Conservation (phyloP, 2,113 vertebrate genomes). For the Eulemur macaco region DNA sequence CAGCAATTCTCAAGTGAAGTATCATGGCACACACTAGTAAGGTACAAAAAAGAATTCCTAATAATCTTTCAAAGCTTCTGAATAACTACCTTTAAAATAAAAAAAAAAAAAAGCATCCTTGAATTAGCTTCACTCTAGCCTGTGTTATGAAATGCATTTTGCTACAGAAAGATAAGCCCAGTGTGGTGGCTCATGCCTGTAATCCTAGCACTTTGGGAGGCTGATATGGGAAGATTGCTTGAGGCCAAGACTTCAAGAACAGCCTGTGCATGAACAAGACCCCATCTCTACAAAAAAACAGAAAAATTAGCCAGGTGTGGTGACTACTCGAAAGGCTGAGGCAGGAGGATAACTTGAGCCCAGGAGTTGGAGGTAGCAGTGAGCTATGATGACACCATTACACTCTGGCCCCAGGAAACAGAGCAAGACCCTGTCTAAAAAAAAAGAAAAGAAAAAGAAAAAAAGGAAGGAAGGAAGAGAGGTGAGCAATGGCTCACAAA, state of each 20-base stretch:
- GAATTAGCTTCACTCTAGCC: background rate
- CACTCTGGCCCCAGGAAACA: too few relatives aligned
- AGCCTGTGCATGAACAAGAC: too few relatives aligned
- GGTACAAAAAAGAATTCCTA: background rate
- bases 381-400: too few relatives aligned
- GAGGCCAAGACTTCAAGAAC: too few relatives aligned
- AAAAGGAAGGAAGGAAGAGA: background rate
- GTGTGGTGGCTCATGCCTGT: too few relatives aligned
- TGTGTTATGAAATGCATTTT: background rate
- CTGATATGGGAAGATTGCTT: too few relatives aligned
- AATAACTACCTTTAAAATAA: background rate
- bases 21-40: background rate
- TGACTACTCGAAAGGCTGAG: too few relatives aligned
- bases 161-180: background rate
- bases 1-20: background rate
- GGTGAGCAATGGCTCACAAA: background rate
- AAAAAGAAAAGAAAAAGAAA: too few relatives aligned
- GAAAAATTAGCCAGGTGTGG: background rate
- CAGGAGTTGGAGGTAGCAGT: too few relatives aligned
- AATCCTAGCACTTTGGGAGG: too few relatives aligned
- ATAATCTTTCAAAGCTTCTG: background rate
- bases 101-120: background rate
- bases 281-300: background rate
- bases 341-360: too few relatives aligned
- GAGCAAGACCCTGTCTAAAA: too few relatives aligned